A percentile compares a stretch with the other conserved stretches of the same genome.
Evolutionary conservation across 2,888 invertebrate species (phyloP).

Genomic region (Morinoia aosen): DNA sequence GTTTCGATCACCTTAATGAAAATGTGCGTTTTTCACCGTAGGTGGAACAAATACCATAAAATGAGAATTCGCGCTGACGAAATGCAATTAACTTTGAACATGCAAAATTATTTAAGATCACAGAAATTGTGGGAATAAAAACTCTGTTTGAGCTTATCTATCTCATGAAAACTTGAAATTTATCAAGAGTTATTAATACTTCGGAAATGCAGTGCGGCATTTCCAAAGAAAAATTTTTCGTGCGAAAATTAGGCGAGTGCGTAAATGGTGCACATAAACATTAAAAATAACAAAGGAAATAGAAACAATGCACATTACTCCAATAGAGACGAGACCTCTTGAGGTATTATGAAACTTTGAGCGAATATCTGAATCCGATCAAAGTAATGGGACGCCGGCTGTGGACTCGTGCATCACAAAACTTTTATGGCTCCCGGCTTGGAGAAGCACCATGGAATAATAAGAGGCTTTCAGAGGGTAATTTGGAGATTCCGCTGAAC

Average conservation of each 20-base stretch:
- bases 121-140: not conserved
- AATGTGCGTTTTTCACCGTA: not conserved
- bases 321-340: not conserved
- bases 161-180: not conserved
- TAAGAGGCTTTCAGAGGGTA: not conserved
- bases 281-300: not conserved
- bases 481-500: not conserved
- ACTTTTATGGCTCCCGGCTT: not conserved
- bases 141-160: not conserved
- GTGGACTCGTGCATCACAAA: not conserved
- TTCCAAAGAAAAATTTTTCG: not conserved
- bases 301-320: not conserved
- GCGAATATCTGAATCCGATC: not conserved
- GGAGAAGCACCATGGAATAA: not conserved
- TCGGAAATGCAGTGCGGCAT: not conserved
- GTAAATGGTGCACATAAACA: not conserved
- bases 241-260: not conserved
- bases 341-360: not conserved
- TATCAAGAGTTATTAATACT: not conserved
- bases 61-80: not conserved
- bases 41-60: not conserved
- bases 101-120: not conserved
- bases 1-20: not conserved
- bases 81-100: not conserved
- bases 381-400: not conserved